A percentile compares a stretch with the other conserved stretches of the same genome.
Conservation (phyloP, 2,113 vertebrate genomes). For the Bos indicus region DNA sequence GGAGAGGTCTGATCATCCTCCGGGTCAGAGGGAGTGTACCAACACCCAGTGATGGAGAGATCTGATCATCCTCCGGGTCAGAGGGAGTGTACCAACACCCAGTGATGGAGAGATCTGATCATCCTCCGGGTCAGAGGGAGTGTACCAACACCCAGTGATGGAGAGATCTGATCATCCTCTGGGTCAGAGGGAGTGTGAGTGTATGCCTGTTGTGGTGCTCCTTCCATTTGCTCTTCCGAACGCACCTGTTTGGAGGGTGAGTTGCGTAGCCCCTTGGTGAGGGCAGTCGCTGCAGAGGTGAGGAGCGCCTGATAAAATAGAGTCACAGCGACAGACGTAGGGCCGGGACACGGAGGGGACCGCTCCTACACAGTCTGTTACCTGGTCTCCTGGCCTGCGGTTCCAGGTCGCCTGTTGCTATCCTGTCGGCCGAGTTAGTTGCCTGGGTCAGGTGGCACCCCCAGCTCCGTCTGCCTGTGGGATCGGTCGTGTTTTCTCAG, state of each 20-base stretch:
- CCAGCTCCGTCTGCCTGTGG: background rate
- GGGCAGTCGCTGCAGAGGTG: background rate
- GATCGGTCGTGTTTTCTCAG: background rate
- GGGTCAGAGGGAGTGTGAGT: background rate
- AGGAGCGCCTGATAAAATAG: background rate
- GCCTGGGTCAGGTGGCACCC: background rate
- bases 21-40: too few relatives aligned
- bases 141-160: too few relatives aligned
- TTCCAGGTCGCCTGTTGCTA: background rate
- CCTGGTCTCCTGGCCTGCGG: background rate
- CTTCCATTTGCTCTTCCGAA: background rate
- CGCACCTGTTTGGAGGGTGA: background rate
- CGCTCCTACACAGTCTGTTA: background rate
- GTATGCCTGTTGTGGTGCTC: background rate
- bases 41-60: too few relatives aligned
- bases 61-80: too few relatives aligned
- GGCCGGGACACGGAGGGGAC: background rate
- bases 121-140: too few relatives aligned
- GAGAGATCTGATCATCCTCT: background rate
- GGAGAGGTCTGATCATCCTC: too few relatives aligned
- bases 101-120: too few relatives aligned
- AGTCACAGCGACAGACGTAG: background rate
- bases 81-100: too few relatives aligned
- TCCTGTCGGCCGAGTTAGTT: background rate
- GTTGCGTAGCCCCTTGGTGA: background rate